Conservation (phyloP, 2,888 invertebrate species). For the Aspidapion aeneum region DNA sequence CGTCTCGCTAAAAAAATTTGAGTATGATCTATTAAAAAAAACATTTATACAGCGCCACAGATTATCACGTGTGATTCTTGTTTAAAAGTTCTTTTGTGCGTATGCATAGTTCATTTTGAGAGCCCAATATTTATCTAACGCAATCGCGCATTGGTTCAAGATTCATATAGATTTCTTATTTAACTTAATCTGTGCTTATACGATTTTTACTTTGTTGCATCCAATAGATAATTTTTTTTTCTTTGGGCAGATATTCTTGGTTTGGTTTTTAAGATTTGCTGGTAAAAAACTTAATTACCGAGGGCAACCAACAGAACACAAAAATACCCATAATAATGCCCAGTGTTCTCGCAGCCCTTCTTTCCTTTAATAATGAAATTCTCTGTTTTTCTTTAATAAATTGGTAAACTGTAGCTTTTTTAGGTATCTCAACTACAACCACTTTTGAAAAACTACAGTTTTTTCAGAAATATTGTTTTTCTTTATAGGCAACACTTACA, state of each 20-base stretch:
- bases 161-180: conserved; percentile 96
- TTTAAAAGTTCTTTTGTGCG: conserved; percentile 84
- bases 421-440: conserved; percentile 33
- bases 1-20: no score
- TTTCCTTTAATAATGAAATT: conserved; percentile 89
- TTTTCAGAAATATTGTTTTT: no score
- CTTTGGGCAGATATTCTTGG: no score
- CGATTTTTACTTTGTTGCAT: no score
- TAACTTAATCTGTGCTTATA: no score
- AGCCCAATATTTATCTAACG: conserved; percentile 92
- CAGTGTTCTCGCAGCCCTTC: conserved; percentile 90
- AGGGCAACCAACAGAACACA: conserved; percentile 96
- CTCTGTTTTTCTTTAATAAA: conserved; percentile 87
- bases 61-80: conserved; percentile 83
- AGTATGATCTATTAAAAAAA: conserved; percentile 83
- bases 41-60: conserved; percentile 82
- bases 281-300: no score
- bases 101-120: conserved; percentile 92
- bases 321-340: conserved; percentile 98
- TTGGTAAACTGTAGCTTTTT: conserved; percentile 66
- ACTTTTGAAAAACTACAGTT: conserved; percentile 30
- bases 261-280: no score
- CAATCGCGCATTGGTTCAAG: conserved; percentile 89
- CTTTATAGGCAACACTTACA: no score
- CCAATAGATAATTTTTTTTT: no score